Percentiles rank a stretch among this genome's conserved stretches.
Evolutionary conservation across 2,113 vertebrate species (phyloP).

Genomic region (Hippolais icterina): DNA sequence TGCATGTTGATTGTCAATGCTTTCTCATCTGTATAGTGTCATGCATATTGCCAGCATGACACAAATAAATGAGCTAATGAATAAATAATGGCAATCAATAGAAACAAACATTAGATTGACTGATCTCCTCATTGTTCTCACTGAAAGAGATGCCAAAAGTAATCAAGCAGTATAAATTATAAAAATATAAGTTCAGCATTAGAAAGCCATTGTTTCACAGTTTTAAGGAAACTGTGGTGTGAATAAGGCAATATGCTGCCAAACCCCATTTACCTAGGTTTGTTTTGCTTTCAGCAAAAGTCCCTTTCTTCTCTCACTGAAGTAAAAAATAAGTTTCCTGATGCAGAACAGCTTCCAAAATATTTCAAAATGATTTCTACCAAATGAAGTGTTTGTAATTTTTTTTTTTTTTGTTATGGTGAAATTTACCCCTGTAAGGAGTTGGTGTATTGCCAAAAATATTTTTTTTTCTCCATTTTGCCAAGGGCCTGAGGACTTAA

Average conservation of each 20-base stretch:
- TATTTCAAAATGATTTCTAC: background rate
- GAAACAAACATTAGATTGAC: slow-evolving; percentile 24
- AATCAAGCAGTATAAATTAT: slow-evolving; percentile 32
- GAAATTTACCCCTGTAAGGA: background rate
- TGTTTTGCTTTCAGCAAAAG: background rate
- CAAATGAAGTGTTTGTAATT: background rate
- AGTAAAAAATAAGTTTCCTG: background rate
- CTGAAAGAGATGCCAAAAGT: background rate
- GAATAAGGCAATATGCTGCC: background rate
- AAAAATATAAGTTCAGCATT: slow-evolving; percentile 8
- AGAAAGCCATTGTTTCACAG: background rate
- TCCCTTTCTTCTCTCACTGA: background rate
- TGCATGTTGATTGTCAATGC: background rate
- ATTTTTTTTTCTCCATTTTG: background rate
- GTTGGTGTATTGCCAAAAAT: background rate
- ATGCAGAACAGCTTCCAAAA: background rate
- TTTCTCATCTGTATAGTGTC: background rate
- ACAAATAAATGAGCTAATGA: slow-evolving; percentile 46
- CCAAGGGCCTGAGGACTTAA: background rate
- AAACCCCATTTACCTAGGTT: background rate
- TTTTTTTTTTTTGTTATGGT: background rate
- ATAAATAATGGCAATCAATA: slow-evolving; percentile 57
- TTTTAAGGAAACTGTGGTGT: background rate
- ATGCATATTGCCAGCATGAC: background rate
- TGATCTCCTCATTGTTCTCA: background rate